A percentile compares a stretch with the other conserved stretches of the same genome.
Conservation (phyloP, 2,113 vertebrate genomes). For the Emydura subglobosa region DNA sequence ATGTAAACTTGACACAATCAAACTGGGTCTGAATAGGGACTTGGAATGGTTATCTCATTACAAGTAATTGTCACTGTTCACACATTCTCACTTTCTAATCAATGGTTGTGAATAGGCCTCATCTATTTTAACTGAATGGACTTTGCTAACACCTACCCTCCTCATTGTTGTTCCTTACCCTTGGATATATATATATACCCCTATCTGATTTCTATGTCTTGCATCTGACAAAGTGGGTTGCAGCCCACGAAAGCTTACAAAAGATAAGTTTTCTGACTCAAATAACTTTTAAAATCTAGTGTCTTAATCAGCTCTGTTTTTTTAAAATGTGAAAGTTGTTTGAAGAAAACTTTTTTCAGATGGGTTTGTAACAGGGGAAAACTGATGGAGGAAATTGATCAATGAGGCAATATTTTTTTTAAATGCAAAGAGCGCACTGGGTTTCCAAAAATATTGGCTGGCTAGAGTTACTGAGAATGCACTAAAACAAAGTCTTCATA, state of each 20-base stretch:
- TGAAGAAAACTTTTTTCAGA: not conserved
- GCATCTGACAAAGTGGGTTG: too few species aligned
- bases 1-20: too few species aligned
- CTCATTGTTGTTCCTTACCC: too few species aligned
- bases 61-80: too few species aligned
- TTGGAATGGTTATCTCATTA: too few species aligned
- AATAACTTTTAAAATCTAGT: not conserved
- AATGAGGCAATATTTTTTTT: not conserved
- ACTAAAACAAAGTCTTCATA: fast-evolving
- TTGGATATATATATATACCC: too few species aligned
- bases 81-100: too few species aligned
- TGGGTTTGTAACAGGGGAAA: not conserved
- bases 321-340: not conserved
- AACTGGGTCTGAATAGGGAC: too few species aligned
- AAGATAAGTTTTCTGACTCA: not conserved
- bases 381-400: not conserved
- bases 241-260: not conserved
- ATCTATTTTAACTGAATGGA: too few species aligned
- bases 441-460: not conserved
- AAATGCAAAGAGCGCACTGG: not conserved
- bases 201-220: too few species aligned
- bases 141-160: too few species aligned
- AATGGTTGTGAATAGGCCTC: too few species aligned
- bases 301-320: not conserved
- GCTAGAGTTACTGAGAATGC: not conserved